These are phyloP conservation scores for Aurelia coerulea DNA, from an alignment of 30 jellyfish, hydroid and myxozoan genomes.

Conservation along the genomic window DNA sequence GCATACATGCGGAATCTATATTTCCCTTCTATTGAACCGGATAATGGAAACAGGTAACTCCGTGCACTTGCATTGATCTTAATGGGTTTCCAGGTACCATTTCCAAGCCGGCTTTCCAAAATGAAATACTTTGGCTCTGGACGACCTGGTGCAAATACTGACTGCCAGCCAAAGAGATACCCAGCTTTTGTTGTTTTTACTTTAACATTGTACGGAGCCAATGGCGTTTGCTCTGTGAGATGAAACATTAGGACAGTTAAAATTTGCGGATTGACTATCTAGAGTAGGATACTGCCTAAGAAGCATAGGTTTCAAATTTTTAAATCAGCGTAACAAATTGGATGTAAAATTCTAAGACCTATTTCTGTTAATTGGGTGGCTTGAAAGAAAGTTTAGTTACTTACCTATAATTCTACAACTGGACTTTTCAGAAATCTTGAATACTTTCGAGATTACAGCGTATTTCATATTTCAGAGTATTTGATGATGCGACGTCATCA, in stretches of 20 bases:
- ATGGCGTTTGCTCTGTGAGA: constrained; percentile 70
- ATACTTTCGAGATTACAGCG: too few species aligned
- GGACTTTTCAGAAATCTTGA: too few species aligned
- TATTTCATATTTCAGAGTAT: too few species aligned
- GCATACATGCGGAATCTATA: constrained; percentile 67
- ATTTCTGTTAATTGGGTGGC: too few species aligned
- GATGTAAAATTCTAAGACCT: too few species aligned
- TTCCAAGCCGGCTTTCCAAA: constrained; percentile 31
- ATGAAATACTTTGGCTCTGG: constrained; percentile 60
- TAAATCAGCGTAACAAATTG: too few species aligned
- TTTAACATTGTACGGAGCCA: constrained; percentile 74
- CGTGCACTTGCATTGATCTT: constrained; percentile 11
- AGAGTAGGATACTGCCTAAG: too few species aligned
- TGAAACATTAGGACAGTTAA: background rate
- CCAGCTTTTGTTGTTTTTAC: constrained; percentile 78
- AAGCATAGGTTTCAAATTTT: too few species aligned
- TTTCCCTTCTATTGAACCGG: background rate
- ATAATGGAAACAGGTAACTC: constrained; percentile 11
- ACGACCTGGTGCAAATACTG: constrained; percentile 88
- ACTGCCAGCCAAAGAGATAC: constrained; percentile 74
- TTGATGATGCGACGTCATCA: too few species aligned
- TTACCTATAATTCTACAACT: too few species aligned
- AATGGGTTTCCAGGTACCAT: constrained; percentile 60
- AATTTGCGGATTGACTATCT: too few species aligned
- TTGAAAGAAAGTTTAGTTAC: too few species aligned